phyloP scores from a whole-genome alignment of 2,113 vertebrate genomes.

The Brachyistius frenatus region DNA sequence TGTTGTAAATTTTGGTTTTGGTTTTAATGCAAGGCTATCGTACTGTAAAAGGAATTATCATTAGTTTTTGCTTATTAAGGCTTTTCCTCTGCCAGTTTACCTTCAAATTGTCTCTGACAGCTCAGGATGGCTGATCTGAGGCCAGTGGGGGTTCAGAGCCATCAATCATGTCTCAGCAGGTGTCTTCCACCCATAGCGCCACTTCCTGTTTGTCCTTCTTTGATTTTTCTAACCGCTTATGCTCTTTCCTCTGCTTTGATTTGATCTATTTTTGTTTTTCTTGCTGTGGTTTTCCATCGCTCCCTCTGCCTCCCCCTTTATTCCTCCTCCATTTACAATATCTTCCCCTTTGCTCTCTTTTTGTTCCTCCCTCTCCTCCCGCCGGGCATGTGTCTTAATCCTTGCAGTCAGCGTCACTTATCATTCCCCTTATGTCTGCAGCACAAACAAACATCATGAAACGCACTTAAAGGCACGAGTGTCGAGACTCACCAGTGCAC shows the following conservation, averaged over 20 bases:
- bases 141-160: slow-evolving; percentile 26
- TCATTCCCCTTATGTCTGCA: slow-evolving; percentile 3
- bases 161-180: slow-evolving; percentile 58
- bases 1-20: too few relatives aligned
- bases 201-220: slow-evolving; percentile 3
- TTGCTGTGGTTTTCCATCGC: neutral
- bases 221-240: slow-evolving; percentile 14
- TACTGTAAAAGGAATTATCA: neutral
- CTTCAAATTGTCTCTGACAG: slow-evolving; percentile 43
- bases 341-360: too few relatives aligned
- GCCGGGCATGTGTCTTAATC: slow-evolving; percentile 41
- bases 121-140: slow-evolving; percentile 28
- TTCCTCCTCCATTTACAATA: neutral
- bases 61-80: slow-evolving; percentile 1
- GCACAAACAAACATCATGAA: slow-evolving; percentile 20
- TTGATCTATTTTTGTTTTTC: neutral
- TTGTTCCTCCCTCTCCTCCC: too few relatives aligned
- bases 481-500: slow-evolving; percentile 17
- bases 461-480: slow-evolving; percentile 26
- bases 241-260: neutral
- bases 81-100: neutral
- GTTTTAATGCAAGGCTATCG: too few relatives aligned
- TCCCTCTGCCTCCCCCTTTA: neutral
- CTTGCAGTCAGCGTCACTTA: slow-evolving; percentile 39
- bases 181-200: slow-evolving; percentile 32